Conservation (phyloP, 1,140 invertebrate genomes). For the Prorops nasuta region DNA sequence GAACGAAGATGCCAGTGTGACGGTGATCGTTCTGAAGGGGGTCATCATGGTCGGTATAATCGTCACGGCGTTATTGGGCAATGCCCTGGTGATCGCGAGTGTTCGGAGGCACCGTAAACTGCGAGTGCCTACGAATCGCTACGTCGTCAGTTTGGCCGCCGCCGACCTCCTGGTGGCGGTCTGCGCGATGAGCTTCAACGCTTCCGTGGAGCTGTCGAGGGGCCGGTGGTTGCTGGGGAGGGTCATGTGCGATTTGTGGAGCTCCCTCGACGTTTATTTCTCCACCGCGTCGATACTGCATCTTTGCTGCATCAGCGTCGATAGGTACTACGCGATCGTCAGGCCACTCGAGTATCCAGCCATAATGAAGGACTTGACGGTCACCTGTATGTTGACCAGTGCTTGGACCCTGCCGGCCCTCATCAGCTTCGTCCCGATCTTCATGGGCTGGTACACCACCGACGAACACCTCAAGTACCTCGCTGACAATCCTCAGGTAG, state of each 20-base stretch:
- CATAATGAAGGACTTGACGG: constrained; percentile 79
- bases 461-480: constrained; percentile 69
- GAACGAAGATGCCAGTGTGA: neutral
- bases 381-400: constrained; percentile 76
- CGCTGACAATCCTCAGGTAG: constrained; percentile 66
- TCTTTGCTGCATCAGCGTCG: constrained; percentile 91
- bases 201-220: constrained; percentile 77
- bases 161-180: constrained; percentile 90
- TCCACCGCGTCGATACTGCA: constrained; percentile 92
- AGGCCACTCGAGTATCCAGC: constrained; percentile 85
- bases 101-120: constrained; percentile 79
- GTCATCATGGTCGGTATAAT: constrained; percentile 71
- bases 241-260: constrained; percentile 92
- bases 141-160: constrained; percentile 89
- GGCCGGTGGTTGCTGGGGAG: constrained; percentile 82
- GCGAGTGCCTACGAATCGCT: constrained; percentile 88
- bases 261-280: constrained; percentile 93
- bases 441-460: constrained; percentile 88
- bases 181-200: constrained; percentile 95
- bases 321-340: constrained; percentile 89
- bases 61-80: constrained; percentile 74
- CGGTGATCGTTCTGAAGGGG: constrained; percentile 54
- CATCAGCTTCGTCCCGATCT: constrained; percentile 94
- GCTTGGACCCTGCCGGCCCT: constrained; percentile 90
- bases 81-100: constrained; percentile 74